phyloP scores from a whole-genome alignment of 2,113 vertebrate species.

The Sceloporus undulatus region DNA sequence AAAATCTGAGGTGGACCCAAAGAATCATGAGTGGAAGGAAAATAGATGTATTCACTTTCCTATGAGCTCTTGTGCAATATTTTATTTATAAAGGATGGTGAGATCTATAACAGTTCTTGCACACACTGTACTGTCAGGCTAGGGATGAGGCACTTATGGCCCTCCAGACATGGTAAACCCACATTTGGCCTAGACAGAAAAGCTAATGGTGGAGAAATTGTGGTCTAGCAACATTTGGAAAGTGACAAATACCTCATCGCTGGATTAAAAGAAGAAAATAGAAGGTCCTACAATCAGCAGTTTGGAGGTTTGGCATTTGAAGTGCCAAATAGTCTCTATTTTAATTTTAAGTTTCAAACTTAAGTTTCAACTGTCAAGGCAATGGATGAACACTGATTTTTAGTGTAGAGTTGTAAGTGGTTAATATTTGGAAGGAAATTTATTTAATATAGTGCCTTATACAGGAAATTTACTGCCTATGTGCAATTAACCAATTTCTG shows the following conservation, averaged over 20 bases:
- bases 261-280: too few relatives aligned
- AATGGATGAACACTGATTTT: not conserved
- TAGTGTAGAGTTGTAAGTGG: not conserved
- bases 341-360: too few relatives aligned
- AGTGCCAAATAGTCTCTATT: too few relatives aligned
- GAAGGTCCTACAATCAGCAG: too few relatives aligned
- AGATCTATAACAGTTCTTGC: not conserved
- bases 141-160: too few relatives aligned
- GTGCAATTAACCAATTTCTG: constrained; percentile 15
- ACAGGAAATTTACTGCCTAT: constrained; percentile 41
- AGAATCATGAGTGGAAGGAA: not conserved
- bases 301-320: too few relatives aligned
- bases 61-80: not conserved
- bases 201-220: too few relatives aligned
- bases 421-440: not conserved
- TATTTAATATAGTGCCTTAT: constrained; percentile 43
- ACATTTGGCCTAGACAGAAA: too few relatives aligned
- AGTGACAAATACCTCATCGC: too few relatives aligned
- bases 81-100: not conserved
- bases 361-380: not conserved
- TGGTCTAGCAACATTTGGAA: too few relatives aligned
- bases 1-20: not conserved
- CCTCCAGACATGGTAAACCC: not conserved
- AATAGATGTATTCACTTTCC: not conserved
- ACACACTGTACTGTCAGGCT: not conserved